Conservation (phyloP, 2,797 vertebrate species). For the Lophotriccus pileatus region DNA sequence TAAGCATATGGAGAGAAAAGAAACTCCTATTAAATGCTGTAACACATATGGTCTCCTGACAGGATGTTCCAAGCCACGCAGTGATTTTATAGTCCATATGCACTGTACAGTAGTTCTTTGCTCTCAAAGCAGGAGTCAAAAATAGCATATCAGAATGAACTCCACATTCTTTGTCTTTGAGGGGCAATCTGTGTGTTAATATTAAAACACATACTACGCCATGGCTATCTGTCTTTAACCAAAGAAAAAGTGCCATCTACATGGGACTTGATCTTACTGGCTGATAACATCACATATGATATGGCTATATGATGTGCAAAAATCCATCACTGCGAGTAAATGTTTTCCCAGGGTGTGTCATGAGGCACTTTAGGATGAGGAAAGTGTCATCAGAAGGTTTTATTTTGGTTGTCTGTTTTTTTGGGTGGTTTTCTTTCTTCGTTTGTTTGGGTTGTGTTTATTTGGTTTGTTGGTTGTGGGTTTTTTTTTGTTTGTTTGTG, state of each 20-base stretch:
- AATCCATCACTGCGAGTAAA: not conserved
- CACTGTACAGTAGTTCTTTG: not conserved
- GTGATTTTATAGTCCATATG: not conserved
- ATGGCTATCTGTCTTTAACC: not conserved
- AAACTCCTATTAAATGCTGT: not conserved
- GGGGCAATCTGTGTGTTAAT: not conserved
- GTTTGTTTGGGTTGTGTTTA: too few relatives aligned
- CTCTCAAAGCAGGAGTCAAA: not conserved
- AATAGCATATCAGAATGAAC: not conserved
- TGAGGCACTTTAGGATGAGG: not conserved
- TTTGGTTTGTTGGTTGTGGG: too few relatives aligned
- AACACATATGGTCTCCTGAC: conserved; percentile 25
- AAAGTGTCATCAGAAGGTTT: not conserved
- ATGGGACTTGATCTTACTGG: not conserved
- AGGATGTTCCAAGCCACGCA: not conserved
- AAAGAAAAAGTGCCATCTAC: not conserved
- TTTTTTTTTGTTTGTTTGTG: too few relatives aligned
- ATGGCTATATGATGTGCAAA: accelerated
- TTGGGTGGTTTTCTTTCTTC: too few relatives aligned
- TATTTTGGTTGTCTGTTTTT: too few relatives aligned
- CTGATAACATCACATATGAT: not conserved
- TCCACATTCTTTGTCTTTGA: not conserved
- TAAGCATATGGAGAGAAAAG: conserved; percentile 13
- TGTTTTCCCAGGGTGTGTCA: not conserved
- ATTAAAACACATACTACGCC: not conserved